Base-by-base conservation (phyloP, 2,797 vertebrate species). In the Heterohyrax brucei region DNA sequence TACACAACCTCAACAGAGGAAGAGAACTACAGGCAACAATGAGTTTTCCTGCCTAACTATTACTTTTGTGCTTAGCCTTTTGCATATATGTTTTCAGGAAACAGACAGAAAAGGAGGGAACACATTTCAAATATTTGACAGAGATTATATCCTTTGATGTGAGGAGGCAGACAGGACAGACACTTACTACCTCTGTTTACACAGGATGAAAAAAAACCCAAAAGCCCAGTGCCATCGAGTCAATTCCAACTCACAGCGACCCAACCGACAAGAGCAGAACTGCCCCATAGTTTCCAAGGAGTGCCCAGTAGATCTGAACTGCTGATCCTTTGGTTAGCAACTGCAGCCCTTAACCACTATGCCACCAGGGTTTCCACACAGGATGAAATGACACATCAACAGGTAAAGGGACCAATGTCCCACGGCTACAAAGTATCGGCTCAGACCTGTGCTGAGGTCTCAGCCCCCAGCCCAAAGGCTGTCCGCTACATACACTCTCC, bases 341-440 rank as follows among this genome's bases (percentile, higher is more conserved):
- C 39, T 3, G 39, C 39, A 39, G 39, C 39, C 39, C 39, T 39
- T 39, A 39, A 2, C 39, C 3, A 39, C 39, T 39, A 39, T 39
- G 39, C 39, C 39, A 39, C 39, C 39, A 39, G 39, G 39, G 39
- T 39, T 39, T 39, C 39, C 39, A 94, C 46, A 84, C 61, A 80
- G 50, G n/a, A 95, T 10, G 18, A 95, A 91, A 91, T 50, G 64
- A 91, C 84, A 78, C 53, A 91, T 87, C 44, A 96, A 78, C 94
- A 91, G 61, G 44, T 82, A 84, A 82, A 66, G 48, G 75, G 70
- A 56, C 26, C 86, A 83, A 75, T 59, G 3, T 84, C 73, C 70
- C 48, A 50, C 18, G 84, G 91, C 61, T 81, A 66, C 26, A 22
- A 56, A 75, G 64, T 50, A 2, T 53, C 72, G 66, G 33, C 66